Evolutionary conservation across 1,140 invertebrate genomes (phyloP).

Genomic region (Dendroctonus valens): DNA sequence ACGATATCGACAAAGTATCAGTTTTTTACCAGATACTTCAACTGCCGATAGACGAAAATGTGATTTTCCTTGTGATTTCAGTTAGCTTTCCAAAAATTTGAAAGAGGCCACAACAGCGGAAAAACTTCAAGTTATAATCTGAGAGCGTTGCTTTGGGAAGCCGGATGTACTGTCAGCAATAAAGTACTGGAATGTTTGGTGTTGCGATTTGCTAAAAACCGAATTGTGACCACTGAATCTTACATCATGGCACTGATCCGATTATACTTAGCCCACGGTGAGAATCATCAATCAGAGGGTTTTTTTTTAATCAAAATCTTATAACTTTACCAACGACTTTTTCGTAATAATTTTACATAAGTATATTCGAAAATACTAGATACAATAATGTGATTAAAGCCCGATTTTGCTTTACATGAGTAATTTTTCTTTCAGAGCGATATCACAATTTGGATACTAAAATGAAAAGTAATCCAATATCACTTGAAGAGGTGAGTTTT

Average conservation of each 20-base stretch:
- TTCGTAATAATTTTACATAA: background rate
- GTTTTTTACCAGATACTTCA: no score
- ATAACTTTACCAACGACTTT: background rate
- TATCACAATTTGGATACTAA: conserved; percentile 71
- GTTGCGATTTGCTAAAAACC: conserved; percentile 64
- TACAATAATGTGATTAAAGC: no score
- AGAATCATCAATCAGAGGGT: conserved; percentile 21
- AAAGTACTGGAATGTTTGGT: conserved; percentile 74
- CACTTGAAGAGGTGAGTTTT: conserved; percentile 66
- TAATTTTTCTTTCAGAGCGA: conserved; percentile 62
- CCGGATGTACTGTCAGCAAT: conserved; percentile 68
- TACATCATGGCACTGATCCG: conserved; percentile 69
- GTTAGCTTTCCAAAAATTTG: conserved; percentile 63
- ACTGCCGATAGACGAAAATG: no score
- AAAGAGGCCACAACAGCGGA: conserved; percentile 54
- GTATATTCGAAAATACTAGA: no score
- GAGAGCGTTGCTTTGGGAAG: conserved; percentile 65
- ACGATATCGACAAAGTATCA: no score
- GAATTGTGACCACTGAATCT: conserved; percentile 60
- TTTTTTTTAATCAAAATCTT: background rate
- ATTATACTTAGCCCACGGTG: conserved; percentile 72
- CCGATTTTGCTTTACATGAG: conserved; percentile 17
- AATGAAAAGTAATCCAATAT: conserved; percentile 70
- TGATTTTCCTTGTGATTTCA: conserved; percentile 27
- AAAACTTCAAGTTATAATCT: conserved; percentile 67